Evolutionary conservation across 2,888 invertebrate genomes (phyloP).

Genomic region (Leptopilina myrica): DNA sequence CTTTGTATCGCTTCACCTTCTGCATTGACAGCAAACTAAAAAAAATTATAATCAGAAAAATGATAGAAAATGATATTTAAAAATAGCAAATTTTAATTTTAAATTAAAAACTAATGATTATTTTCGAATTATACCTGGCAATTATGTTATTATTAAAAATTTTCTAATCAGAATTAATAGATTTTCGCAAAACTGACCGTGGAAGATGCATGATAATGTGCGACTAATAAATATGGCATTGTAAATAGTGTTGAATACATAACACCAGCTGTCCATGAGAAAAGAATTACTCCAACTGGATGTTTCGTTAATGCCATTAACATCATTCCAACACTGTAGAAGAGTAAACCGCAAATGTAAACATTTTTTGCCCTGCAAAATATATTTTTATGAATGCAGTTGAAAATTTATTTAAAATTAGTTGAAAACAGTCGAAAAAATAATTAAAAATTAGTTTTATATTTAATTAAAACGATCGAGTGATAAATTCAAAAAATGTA

Average conservation of each 20-base stretch:
- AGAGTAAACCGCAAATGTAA: constrained; percentile 92
- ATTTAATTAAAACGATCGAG: too few relatives aligned
- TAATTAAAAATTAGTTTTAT: too few relatives aligned
- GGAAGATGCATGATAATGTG: constrained; percentile 95
- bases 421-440: too few relatives aligned
- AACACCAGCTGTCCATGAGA: constrained; percentile 96
- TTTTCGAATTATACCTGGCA: too few relatives aligned
- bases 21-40: constrained; percentile 81
- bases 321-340: constrained; percentile 93
- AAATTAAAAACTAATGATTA: background rate
- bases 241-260: constrained; percentile 99
- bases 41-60: constrained; percentile 48
- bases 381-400: background rate
- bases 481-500: too few relatives aligned
- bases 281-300: constrained; percentile 88
- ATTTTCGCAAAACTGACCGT: constrained; percentile 81
- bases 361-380: constrained; percentile 86
- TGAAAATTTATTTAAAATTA: too few relatives aligned
- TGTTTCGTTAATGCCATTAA: constrained; percentile 89
- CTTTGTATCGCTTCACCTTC: constrained; percentile 79
- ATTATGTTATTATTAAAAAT: background rate
- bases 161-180: background rate
- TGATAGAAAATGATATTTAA: too few relatives aligned
- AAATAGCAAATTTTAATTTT: background rate
- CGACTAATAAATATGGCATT: constrained; percentile 95